A percentile compares a stretch with the other conserved stretches of the same genome.
Evolutionary conservation across 2,888 invertebrate genomes (phyloP).

Genomic region (Venustoraphidia nigricollis): DNA sequence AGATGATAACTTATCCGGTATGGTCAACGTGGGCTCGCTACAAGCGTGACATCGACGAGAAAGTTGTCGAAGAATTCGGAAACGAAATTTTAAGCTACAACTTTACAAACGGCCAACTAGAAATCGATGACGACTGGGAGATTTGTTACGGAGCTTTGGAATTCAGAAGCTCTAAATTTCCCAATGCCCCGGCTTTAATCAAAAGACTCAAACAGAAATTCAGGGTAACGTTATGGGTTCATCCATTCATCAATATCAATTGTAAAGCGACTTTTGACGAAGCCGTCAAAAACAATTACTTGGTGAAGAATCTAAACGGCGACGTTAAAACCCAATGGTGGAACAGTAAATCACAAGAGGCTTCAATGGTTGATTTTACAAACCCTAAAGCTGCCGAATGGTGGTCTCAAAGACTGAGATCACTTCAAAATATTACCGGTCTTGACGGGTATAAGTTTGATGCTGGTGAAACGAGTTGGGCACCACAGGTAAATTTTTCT

Average conservation of each 20-base stretch:
- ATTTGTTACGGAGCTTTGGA: conserved; percentile 67
- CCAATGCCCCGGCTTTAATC: conserved; percentile 44
- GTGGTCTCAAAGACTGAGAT: conserved; percentile 34
- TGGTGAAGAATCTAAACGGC: conserved; percentile 35
- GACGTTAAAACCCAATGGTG: conserved; percentile 35
- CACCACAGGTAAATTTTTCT: conserved; percentile 33
- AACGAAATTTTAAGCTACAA: conserved; percentile 46
- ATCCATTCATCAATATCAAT: conserved; percentile 69
- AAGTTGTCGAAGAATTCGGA: conserved; percentile 44
- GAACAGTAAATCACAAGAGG: conserved; percentile 34
- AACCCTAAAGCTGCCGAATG: conserved; percentile 46
- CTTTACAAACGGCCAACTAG: conserved; percentile 59
- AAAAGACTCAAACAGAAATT: conserved; percentile 45
- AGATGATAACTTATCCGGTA: conserved; percentile 64
- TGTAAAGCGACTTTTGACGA: conserved; percentile 45
- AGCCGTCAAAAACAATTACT: conserved; percentile 37
- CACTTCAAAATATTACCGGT: conserved; percentile 40
- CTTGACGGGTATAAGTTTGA: conserved; percentile 70
- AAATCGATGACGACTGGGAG: conserved; percentile 84
- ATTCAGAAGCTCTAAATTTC: conserved; percentile 55
- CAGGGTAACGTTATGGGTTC: conserved; percentile 67
- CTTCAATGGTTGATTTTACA: conserved; percentile 56
- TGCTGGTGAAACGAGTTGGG: conserved; percentile 60
- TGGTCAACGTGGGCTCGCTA: conserved; percentile 84
- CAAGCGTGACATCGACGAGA: conserved; percentile 47